Percentiles rank a stretch among this genome's conserved stretches.
These are phyloP conservation scores for Hecatera dysodea DNA, from an alignment of 2,888 invertebrate species.

Conservation along the genomic window DNA sequence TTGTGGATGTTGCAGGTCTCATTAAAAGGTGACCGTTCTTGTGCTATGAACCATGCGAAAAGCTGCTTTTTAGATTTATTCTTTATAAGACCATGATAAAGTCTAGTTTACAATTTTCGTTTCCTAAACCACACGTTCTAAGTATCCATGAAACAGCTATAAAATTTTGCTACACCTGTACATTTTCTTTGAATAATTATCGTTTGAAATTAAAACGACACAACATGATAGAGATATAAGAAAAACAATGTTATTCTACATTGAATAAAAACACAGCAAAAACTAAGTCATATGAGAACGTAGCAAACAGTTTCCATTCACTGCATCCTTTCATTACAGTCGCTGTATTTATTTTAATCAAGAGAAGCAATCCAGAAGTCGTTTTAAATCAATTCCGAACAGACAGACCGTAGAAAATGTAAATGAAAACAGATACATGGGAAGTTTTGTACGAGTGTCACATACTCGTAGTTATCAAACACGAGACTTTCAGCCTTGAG, in stretches of 20 bases:
- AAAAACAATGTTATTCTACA: conserved; percentile 27
- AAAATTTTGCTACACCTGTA: not conserved
- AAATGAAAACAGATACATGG: conserved; percentile 28
- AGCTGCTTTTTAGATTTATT: not conserved
- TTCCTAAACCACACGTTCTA: not conserved
- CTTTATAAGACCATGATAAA: not conserved
- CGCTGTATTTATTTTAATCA: conserved; percentile 36
- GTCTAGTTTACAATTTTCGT: not conserved
- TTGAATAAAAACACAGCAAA: conserved; percentile 16
- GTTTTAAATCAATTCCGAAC: conserved; percentile 37
- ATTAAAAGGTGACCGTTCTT: conserved; percentile 8
- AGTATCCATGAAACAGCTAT: not conserved
- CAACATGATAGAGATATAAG: not conserved
- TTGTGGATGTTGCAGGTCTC: conserved; percentile 21
- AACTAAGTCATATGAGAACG: conserved; percentile 18
- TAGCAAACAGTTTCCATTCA: conserved; percentile 35
- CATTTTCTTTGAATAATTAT: conserved; percentile 1
- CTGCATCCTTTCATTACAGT: conserved; percentile 39
- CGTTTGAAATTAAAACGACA: conserved; percentile 5
- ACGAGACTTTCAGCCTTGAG: not conserved
- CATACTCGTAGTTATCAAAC: conserved; percentile 11
- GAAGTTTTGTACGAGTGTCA: conserved; percentile 9
- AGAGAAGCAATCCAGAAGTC: conserved; percentile 24
- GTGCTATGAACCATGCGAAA: not conserved
- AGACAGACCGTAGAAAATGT: conserved; percentile 29